Base-by-base conservation (phyloP, 2,888 invertebrate genomes). In the Phlogophora meticulosa region DNA sequence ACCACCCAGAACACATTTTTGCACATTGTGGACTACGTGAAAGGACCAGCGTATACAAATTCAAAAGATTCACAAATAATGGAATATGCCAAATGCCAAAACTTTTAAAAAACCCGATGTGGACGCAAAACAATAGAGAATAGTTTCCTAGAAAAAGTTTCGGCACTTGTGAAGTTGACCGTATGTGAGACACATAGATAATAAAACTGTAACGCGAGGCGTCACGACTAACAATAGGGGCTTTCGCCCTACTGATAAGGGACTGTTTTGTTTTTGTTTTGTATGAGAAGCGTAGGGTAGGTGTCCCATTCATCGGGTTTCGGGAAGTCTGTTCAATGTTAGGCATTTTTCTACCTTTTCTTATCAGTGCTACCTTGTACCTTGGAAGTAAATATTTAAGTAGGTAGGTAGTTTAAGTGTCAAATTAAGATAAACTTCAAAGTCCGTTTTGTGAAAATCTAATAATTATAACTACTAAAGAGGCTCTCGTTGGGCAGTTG, bases 181-280 rank as follows among this genome's bases (percentile, higher is more conserved):
- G 90, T 89, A 85, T 92, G 92, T 92, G 91, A 85, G 86, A 88
- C 87, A 87, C 38, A 84, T 86, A 82, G 84, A 86, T 77, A 87
- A 84, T 83, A 75, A 77, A 61, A 67, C 66, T 68, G 68, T 72
- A 83, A 73, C 65, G 75, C 72, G 73, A 77, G 76, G 64, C 65
- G 66, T 52, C 57, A 38, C 28, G 40, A 36, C 68, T 69, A 66
- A 92, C 89, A 93, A 92, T 87, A 66, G 87, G 75, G 15, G 48
- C 61, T 68, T 63, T 80, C 85, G 84, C 81, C 83, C 79, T 80
- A 87, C 81, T 81, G 91, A 92, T 92, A 92, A 90, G 80, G 11
- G 64, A 52, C n/a, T 53, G 65, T 65, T 76, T 75, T 77, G 73
- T 78, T 80, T 65, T 59, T 63, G 51, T 72, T 75, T 71, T 66